Base-by-base conservation (phyloP, 2,113 vertebrate genomes). In the Pollimyrus isidori region DNA sequence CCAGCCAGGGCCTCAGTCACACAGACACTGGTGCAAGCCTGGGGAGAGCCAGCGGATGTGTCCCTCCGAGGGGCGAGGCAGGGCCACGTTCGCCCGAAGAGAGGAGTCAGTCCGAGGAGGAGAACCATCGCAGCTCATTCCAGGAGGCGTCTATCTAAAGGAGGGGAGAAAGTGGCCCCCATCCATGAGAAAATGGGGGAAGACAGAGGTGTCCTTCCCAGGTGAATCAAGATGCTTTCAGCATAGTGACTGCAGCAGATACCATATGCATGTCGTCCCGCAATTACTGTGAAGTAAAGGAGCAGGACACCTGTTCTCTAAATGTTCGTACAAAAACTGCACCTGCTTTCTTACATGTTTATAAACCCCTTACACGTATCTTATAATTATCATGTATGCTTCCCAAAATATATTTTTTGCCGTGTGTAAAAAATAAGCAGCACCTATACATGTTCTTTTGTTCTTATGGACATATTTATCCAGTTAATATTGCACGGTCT, bases 111-210 rank as follows among this genome's bases (percentile, higher is more conserved):
- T 80, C 73, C 1, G 5, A 80, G 73, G 45, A 84, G n/a, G 42
- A 84, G 80, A 21, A n/a, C 42, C 45, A 7, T 45, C 6, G 11
- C 21, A 45, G 80, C 45, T 84, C 9, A 3, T 42, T 46, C 3
- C 21, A 94, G 93, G 92, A 91, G 0, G 50, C 45, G 89, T 45
- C 91, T 62, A 15, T 2, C 62, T 58, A 30, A 42, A 48, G 42
- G 82, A 84, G 9, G 82, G 17, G 42, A 46, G 48, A 95, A 93
- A 92, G n/a, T 93, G 88, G 49, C 91, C 53, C 4, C 1, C 19
- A 52, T 96, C 76, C 91, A 87, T 90, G 46, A 92, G 10, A 92
- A 92, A 91, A 91, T 96, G 91, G 89, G 87, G 84, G 92, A 94
- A 91, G 90, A 89, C 23, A 86, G 92, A 49, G 92, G 45, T 17